A percentile compares a stretch with the other conserved stretches of the same genome.
Conservation (phyloP, 2,888 invertebrate species). For the Agrotis clavis region DNA sequence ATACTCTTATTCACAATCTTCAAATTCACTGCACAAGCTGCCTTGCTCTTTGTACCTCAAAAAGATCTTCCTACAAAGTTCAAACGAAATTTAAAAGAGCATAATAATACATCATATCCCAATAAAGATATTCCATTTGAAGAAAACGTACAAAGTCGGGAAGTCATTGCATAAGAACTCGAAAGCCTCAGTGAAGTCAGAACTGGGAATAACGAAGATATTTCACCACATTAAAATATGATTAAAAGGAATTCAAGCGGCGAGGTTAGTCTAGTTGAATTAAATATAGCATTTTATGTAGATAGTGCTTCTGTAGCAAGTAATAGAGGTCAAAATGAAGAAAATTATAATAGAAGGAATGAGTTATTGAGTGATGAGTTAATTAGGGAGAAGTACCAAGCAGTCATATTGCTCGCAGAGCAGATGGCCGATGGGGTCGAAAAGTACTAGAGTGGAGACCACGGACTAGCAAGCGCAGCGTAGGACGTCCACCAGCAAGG, state of each 20-base stretch:
- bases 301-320: not conserved
- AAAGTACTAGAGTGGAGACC: too few relatives aligned
- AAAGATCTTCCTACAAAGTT: slow-evolving; percentile 19
- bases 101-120: slow-evolving; percentile 18
- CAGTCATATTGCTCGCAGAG: too few relatives aligned
- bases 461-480: too few relatives aligned
- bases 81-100: slow-evolving; percentile 26
- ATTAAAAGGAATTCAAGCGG: slow-evolving; percentile 53
- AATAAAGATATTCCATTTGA: slow-evolving; percentile 43
- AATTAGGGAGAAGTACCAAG: too few relatives aligned
- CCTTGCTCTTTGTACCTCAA: not conserved
- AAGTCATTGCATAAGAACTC: slow-evolving; percentile 51
- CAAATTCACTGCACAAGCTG: not conserved
- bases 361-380: too few relatives aligned
- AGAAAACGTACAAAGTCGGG: slow-evolving; percentile 43
- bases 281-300: slow-evolving; percentile 16
- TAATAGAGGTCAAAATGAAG: not conserved
- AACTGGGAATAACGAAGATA: slow-evolving; percentile 51
- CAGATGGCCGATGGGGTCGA: too few relatives aligned
- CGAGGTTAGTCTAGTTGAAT: slow-evolving; percentile 25
- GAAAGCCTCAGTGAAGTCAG: slow-evolving; percentile 39
- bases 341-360: not conserved
- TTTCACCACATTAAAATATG: slow-evolving; percentile 60
- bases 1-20: not conserved
- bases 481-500: too few relatives aligned